Evolutionary conservation across 2,888 invertebrate genomes (phyloP), one percentile per base, ranked within the genome.

Genomic region (Cephus sareptanus): DNA sequence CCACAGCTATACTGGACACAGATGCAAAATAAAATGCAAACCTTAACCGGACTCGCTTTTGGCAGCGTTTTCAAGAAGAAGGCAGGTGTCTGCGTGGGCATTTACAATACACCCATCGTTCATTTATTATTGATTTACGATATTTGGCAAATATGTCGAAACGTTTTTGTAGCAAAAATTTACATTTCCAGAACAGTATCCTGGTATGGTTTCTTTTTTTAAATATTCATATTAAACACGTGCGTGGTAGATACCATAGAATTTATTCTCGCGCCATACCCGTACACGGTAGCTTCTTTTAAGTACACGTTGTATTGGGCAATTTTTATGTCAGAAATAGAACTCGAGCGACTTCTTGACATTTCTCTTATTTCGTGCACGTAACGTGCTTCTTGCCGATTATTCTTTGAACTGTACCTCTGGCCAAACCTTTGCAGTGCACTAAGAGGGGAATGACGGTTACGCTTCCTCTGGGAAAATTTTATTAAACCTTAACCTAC

Each of bases 21-120:
- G 76, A 82, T 80, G 82, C 82, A 84, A 76, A 83, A 82, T 76
- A 88, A 88, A 81, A 90, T 90, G 89, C 90, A 90, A 84, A 87
- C 89, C 37, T 89, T 90, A 82, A 89, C 88, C 82, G 87, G 87
- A 76, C 88, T 90, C 75, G 89, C 88, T 80, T 87, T 90, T 80
- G 87, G 88, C 78, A 90, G 87, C 84, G 89, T 90, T 77, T 89
- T 90, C 85, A 89, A 84, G 81, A 89, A 89, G 83, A 90, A 90
- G 90, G 90, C 90, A 89, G 82, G 90, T 89, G 84, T 81, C 73
- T 12, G 76, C 74, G 73, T 77, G 40, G 69, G 56, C 75, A 78
- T 79, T 75, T 74, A 78, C 78, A 40, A 70, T n/a, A n/a, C 12
- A 56, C 56, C 23, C 56, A 56, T 15, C 23, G 15, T 56, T 9